Percentiles rank a stretch among this genome's conserved stretches.
Conservation (phyloP, 2,888 invertebrate species). For the Conistra vaccinii region DNA sequence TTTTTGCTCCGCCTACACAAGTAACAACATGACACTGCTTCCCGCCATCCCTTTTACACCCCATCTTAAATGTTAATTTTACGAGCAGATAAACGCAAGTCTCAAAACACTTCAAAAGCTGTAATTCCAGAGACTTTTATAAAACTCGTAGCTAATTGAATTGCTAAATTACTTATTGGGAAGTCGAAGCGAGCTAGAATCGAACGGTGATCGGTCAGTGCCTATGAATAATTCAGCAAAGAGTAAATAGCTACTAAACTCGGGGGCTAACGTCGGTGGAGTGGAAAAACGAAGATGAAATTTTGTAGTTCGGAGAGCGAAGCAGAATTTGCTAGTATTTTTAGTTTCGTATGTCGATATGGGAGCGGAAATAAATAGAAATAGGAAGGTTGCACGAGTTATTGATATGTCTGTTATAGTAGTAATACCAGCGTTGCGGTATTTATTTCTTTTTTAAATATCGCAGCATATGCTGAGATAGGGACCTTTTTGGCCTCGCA, state of each 20-base stretch:
- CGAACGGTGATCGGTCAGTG: slow-evolving; percentile 74
- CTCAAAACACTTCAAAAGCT: slow-evolving; percentile 62
- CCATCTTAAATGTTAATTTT: slow-evolving; percentile 58
- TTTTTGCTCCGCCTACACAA: not conserved
- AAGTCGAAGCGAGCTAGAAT: slow-evolving; percentile 65
- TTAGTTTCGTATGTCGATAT: slow-evolving; percentile 28
- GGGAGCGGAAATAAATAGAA: not conserved
- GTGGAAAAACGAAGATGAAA: slow-evolving; percentile 57
- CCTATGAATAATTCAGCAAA: slow-evolving; percentile 75
- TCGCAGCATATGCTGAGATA: too few species aligned
- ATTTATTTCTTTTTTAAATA: too few species aligned
- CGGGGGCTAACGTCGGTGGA: slow-evolving; percentile 37
- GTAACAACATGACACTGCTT: slow-evolving; percentile 1
- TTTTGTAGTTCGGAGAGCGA: slow-evolving; percentile 38
- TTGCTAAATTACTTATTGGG: slow-evolving; percentile 76
- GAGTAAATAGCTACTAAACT: slow-evolving; percentile 64
- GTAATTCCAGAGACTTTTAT: slow-evolving; percentile 68
- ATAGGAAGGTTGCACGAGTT: not conserved
- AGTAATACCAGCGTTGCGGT: too few species aligned
- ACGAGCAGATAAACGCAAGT: slow-evolving; percentile 64
- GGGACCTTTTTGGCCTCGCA: too few species aligned
- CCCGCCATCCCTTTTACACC: not conserved
- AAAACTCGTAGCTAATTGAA: slow-evolving; percentile 76
- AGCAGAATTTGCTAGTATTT: slow-evolving; percentile 42
- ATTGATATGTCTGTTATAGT: slow-evolving; percentile 1